A percentile compares a stretch with the other conserved stretches of the same genome.
phyloP scores from a whole-genome alignment of 1,140 invertebrate species.

The Musca vetustissima region DNA sequence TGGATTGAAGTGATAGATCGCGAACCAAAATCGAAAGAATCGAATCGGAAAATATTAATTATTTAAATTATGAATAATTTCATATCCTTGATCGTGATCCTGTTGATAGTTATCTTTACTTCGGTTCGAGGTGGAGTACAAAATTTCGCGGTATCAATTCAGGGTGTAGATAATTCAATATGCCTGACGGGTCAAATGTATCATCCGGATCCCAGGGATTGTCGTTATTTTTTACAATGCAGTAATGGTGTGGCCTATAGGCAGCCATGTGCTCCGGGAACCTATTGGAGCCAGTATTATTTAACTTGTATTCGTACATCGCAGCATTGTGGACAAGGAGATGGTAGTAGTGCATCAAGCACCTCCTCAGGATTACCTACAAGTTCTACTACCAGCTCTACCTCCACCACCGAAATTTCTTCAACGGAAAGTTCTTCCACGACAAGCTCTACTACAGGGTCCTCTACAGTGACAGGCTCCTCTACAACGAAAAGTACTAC shows the following conservation, averaged over 20 bases:
- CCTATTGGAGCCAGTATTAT: not conserved
- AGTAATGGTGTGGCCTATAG: constrained; percentile 15
- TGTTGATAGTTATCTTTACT: too few species aligned
- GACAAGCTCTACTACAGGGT: not conserved
- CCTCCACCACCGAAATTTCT: not conserved
- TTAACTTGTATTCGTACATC: not conserved
- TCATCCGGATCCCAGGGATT: constrained; percentile 32
- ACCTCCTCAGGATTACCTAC: not conserved
- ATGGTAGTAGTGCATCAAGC: not conserved
- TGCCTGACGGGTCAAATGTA: constrained; percentile 11
- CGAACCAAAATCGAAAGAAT: too few species aligned
- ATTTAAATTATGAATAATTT: too few species aligned
- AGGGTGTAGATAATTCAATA: too few species aligned
- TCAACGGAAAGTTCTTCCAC: not conserved
- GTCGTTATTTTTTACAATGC: constrained; percentile 34
- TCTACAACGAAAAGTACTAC: not conserved
- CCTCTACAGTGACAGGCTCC: not conserved
- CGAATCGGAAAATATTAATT: too few species aligned
- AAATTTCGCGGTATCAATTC: too few species aligned
- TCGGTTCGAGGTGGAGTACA: too few species aligned
- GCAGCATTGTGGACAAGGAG: not conserved
- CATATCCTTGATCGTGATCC: too few species aligned
- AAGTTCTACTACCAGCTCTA: not conserved
- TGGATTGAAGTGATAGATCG: too few species aligned
- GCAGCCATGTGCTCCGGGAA: not conserved